Conservation (phyloP, 35 echinoderm and acorn worm genomes). For the Lytechinus pictus region DNA sequence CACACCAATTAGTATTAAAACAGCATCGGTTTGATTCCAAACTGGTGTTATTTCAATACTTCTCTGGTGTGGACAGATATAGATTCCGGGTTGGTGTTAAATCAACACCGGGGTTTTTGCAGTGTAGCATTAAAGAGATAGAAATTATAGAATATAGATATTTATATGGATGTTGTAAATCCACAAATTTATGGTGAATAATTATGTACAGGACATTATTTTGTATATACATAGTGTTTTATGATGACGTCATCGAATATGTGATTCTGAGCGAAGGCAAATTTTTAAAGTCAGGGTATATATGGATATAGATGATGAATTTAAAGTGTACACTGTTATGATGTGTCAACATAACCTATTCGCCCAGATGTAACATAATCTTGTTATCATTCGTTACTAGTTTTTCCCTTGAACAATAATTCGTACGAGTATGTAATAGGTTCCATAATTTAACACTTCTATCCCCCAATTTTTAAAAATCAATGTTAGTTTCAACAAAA, state of each 20-base stretch:
- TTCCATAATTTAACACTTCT: no score
- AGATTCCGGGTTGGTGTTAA: no score
- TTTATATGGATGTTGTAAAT: neutral
- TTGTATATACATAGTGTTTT: neutral
- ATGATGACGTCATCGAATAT: neutral
- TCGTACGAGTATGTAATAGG: no score
- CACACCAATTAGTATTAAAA: no score
- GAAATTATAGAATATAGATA: neutral
- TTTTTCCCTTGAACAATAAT: no score
- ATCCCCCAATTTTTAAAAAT: no score
- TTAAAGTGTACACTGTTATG: neutral
- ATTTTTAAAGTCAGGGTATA: neutral
- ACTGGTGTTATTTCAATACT: no score
- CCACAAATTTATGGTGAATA: neutral
- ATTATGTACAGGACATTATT: neutral
- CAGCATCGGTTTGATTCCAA: no score
- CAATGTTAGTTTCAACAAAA: no score
- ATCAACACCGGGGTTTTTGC: no score
- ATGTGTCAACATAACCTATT: neutral
- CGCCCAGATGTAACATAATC: neutral
- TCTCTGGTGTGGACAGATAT: no score
- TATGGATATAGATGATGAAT: neutral
- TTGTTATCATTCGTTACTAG: neutral
- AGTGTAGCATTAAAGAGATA: no score
- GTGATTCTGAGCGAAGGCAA: neutral